Base-by-base conservation (phyloP, 2,797 vertebrate species). In the Lithobates pipiens region DNA sequence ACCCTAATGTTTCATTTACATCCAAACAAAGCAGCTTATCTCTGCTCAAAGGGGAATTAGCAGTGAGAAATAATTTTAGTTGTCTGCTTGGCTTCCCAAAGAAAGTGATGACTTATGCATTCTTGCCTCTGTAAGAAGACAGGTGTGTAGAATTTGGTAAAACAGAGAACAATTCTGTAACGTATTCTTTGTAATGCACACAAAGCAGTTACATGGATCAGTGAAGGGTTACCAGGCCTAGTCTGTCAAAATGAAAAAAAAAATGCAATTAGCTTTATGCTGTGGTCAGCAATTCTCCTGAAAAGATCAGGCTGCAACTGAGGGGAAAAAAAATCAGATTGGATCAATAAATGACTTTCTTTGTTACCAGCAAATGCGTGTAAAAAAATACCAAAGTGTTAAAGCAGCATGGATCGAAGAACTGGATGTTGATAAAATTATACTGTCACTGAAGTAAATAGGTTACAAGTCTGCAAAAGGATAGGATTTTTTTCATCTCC, bases 1-100 rank as follows among this genome's bases (percentile, higher is more conserved):
- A 93, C 93, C 91, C 93, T 93, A 93, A 94, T 93, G 94, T 93
- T 95, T 95, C 93, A 94, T 93, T 94, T 94, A 93, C 91, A 93
- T 93, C 92, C 86, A 90, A 94, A 94, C 91, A 94, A 94, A 93
- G 92, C 90, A 88, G 90, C 91, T 94, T 94, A 93, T 94, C 92
- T 92, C 88, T 90, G 91, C 92, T 94, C 94, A 94, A 93, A 91
- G 92, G 89, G 88, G 94, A 95, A 94, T 95, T 94, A 94, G 93
- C 89, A 90, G 91, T 88, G 91, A 93, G 91, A 92, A 93, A 93
- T 93, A 91, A 94, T 94, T 94, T 92, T 92, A 93, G 91, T 94
- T 91, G 94, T 93, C 91, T 93, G 93, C 90, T 89, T 90, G 89
- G 92, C 88, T 92, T 92, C 85, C 89, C 84, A 91, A 89, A 90